Evolutionary conservation across 2,888 invertebrate genomes (phyloP).

Genomic region (Nomada fabriciana): DNA sequence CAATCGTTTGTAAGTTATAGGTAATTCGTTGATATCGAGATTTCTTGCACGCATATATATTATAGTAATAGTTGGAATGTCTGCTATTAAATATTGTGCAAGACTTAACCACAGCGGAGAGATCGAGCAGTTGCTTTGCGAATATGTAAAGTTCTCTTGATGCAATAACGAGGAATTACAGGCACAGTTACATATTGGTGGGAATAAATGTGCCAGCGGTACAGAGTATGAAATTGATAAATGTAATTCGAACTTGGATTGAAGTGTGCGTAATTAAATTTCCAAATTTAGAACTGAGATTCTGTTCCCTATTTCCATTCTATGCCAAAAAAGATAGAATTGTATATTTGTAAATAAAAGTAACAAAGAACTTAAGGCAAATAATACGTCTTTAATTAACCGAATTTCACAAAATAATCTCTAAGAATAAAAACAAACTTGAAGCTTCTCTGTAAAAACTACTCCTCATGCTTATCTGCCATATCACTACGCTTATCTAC

Average conservation of each 20-base stretch:
- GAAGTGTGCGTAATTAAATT: constrained; percentile 10
- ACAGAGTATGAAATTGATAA: not conserved
- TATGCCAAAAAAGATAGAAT: not conserved
- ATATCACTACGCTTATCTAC: too few relatives aligned
- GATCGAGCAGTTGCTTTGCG: not conserved
- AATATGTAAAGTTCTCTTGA: not conserved
- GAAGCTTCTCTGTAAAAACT: too few relatives aligned
- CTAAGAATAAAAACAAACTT: too few relatives aligned
- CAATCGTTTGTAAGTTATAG: not conserved
- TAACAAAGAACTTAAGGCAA: too few relatives aligned
- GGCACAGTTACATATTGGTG: not conserved
- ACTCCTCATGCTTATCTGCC: too few relatives aligned
- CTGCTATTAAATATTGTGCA: not conserved
- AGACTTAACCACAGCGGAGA: not conserved
- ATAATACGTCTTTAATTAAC: too few relatives aligned
- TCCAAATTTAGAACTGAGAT: not conserved
- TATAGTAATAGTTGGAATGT: not conserved
- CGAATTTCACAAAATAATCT: too few relatives aligned
- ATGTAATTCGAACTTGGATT: constrained; percentile 6
- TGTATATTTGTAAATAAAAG: not conserved
- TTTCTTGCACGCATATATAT: not conserved
- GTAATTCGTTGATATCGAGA: not conserved
- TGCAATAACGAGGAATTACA: not conserved
- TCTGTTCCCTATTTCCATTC: not conserved
- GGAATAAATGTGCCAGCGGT: not conserved